Percentiles rank a stretch among this genome's conserved stretches.
Conservation (phyloP, 2,113 vertebrate genomes). For the Haliaeetus leucogaster region DNA sequence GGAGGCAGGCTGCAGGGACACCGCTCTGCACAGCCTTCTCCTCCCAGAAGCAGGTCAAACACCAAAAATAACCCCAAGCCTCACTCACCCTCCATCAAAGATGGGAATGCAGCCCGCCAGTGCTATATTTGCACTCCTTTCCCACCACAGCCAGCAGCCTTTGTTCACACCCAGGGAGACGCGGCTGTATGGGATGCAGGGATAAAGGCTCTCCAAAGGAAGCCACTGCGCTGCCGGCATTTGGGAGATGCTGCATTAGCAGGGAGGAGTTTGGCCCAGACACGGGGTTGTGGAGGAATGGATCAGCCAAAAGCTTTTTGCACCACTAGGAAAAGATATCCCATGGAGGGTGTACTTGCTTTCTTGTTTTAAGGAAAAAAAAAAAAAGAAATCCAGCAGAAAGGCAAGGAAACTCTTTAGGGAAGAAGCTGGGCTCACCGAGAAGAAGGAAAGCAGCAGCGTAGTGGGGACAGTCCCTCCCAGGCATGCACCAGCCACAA, state of each 20-base stretch:
- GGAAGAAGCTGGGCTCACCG: background rate
- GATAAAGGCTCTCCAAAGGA: background rate
- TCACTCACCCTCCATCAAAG: background rate
- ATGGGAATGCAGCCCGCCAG: accelerated
- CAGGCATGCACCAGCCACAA: background rate
- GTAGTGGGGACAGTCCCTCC: accelerated
- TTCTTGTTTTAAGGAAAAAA: background rate
- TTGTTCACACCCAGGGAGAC: background rate
- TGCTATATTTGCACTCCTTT: background rate
- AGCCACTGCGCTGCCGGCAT: accelerated
- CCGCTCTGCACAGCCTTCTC: background rate
- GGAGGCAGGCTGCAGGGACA: background rate
- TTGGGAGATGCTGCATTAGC: background rate
- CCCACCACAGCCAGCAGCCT: background rate
- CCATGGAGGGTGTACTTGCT: background rate
- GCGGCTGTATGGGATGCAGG: accelerated
- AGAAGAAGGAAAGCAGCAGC: background rate
- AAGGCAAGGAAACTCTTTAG: background rate
- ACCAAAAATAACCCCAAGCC: background rate
- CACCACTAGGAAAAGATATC: background rate
- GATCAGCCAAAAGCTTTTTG: background rate
- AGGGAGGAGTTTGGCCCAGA: background rate
- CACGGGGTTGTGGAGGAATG: background rate
- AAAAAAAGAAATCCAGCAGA: background rate
- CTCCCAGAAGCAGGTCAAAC: background rate